Percentiles rank a stretch among this genome's conserved stretches.
These are phyloP conservation scores for Montipora capricornis DNA, from an alignment of 64 coral and sea anemone genomes.

Conservation along the genomic window DNA sequence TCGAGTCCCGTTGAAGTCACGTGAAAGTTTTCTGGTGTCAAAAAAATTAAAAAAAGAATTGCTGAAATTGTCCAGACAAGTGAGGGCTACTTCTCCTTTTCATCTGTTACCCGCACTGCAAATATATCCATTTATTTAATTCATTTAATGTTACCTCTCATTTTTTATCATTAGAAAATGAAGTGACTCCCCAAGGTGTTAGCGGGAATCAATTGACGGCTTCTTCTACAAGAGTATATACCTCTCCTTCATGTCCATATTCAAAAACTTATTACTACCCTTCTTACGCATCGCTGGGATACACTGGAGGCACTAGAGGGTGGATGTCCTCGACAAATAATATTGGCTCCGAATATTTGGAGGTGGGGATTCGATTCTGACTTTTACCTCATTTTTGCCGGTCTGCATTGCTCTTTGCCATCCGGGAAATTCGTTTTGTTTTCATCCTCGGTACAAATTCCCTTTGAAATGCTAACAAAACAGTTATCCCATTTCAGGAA, in stretches of 20 bases:
- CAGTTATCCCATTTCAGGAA: too few species aligned
- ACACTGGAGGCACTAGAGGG: background rate
- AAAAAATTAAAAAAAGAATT: too few species aligned
- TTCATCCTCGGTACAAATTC: too few species aligned
- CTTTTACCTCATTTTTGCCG: rapidly evolving
- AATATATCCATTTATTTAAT: background rate
- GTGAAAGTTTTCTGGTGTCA: too few species aligned
- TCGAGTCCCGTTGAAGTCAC: too few species aligned
- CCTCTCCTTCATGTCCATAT: background rate
- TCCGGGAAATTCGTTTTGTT: too few species aligned
- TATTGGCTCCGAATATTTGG: constrained; percentile 31
- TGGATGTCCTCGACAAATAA: constrained; percentile 45
- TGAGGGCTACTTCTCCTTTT: too few species aligned
- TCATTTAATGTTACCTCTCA: background rate
- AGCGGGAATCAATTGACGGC: background rate
- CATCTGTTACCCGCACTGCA: too few species aligned
- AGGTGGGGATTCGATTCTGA: constrained; percentile 1
- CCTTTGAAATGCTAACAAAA: too few species aligned
- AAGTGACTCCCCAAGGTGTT: background rate
- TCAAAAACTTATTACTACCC: constrained; percentile 11
- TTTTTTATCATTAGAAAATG: background rate
- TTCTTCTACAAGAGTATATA: background rate
- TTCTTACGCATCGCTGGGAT: constrained; percentile 8
- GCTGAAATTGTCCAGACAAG: too few species aligned
- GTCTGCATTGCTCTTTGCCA: too few species aligned